Percentiles rank a stretch among this genome's conserved stretches.
phyloP scores from a whole-genome alignment of 2,888 invertebrate species.

The Hypomecis punctinalis region DNA sequence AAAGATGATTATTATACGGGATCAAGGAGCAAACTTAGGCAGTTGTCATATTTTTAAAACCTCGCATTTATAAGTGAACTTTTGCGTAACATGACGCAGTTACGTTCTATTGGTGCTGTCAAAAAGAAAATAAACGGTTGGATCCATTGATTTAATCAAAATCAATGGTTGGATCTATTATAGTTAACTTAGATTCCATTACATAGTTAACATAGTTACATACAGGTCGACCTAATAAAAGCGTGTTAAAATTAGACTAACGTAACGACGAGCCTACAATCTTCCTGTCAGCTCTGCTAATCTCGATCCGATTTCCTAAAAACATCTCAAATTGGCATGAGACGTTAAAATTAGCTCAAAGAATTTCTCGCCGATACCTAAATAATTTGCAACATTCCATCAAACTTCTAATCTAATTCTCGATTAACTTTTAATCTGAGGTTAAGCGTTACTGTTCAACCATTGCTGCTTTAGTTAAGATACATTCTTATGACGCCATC shows the following conservation, averaged over 20 bases:
- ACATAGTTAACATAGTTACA: too few relatives aligned
- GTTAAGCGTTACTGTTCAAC: conserved; percentile 1
- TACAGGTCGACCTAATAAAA: too few relatives aligned
- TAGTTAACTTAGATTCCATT: too few relatives aligned
- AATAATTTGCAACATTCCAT: conserved; percentile 55
- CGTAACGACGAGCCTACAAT: conserved; percentile 48
- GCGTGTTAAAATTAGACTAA: conserved; percentile 7
- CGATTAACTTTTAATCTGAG: not conserved
- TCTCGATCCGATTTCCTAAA: conserved; percentile 54
- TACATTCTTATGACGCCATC: not conserved
- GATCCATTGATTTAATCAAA: too few relatives aligned
- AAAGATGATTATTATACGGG: too few relatives aligned
- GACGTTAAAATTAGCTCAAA: conserved; percentile 55
- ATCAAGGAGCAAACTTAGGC: too few relatives aligned
- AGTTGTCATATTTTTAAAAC: too few relatives aligned
- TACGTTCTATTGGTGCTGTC: too few relatives aligned
- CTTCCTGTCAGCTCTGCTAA: conserved; percentile 56
- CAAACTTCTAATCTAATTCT: conserved; percentile 34
- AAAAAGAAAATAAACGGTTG: too few relatives aligned
- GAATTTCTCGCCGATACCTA: conserved; percentile 58
- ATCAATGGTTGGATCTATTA: too few relatives aligned
- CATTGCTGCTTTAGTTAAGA: conserved; percentile 33
- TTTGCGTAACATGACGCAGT: too few relatives aligned
- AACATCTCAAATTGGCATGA: conserved; percentile 61
- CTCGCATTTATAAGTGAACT: too few relatives aligned